Conservation (phyloP, 2,888 invertebrate genomes). For the Hirtodrosophila histrioides region DNA sequence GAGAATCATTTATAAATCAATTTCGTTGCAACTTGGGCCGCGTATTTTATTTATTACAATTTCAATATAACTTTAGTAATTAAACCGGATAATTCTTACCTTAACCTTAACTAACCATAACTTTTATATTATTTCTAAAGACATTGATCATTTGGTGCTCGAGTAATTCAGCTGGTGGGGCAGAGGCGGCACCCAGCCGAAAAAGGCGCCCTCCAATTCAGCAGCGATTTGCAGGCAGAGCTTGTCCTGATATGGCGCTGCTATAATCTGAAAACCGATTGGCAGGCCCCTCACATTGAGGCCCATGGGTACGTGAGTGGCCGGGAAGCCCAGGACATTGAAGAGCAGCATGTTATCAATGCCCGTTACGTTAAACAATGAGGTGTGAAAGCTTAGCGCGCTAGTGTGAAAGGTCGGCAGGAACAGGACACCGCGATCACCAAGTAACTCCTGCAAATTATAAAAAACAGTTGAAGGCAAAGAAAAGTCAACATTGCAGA, state of each 20-base stretch:
- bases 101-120: constrained; percentile 43
- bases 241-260: constrained; percentile 91
- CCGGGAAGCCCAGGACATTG: constrained; percentile 89
- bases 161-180: constrained; percentile 40
- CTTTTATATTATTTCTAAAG: constrained; percentile 14
- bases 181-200: constrained; percentile 90
- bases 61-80: too few relatives aligned
- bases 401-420: constrained; percentile 89
- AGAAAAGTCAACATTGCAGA: not conserved
- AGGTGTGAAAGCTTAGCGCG: constrained; percentile 89
- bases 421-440: constrained; percentile 89
- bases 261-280: constrained; percentile 91
- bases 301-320: constrained; percentile 90
- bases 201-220: constrained; percentile 91
- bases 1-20: too few relatives aligned
- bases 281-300: constrained; percentile 87
- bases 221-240: constrained; percentile 92
- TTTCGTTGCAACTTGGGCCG: too few relatives aligned
- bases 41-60: too few relatives aligned
- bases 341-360: constrained; percentile 73
- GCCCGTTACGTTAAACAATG: constrained; percentile 85
- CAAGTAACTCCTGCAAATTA: constrained; percentile 85
- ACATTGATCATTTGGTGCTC: not conserved
- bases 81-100: constrained; percentile 24
- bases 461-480: not conserved